phyloP scores from a whole-genome alignment of 2,113 vertebrate species.

The Entomyzon cyanotis region DNA sequence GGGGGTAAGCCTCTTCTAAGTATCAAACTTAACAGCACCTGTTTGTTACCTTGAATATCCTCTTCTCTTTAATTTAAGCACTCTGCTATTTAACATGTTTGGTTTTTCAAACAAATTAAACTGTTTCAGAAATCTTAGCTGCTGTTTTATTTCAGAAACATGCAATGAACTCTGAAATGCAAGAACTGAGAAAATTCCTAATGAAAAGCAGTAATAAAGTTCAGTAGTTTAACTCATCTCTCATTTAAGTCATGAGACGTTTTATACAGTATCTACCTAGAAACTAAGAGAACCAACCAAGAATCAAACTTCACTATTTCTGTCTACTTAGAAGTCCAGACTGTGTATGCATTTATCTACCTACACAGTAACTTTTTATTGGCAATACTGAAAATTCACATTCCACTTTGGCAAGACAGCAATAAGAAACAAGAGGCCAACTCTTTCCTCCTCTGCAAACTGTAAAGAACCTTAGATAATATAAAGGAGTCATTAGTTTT shows the following conservation, averaged over 20 bases:
- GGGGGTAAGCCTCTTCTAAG: neutral
- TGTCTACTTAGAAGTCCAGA: neutral
- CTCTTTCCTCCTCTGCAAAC: neutral
- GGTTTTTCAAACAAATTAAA: neutral
- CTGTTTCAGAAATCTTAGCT: neutral
- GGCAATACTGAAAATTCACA: neutral
- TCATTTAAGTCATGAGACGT: neutral
- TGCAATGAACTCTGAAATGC: neutral
- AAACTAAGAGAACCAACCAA: neutral
- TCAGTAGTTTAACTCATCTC: neutral
- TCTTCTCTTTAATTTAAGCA: neutral
- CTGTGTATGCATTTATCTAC: neutral
- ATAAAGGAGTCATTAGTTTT: neutral
- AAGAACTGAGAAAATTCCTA: neutral
- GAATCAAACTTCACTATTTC: neutral
- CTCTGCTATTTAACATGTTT: neutral
- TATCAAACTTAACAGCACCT: neutral
- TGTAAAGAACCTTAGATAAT: neutral
- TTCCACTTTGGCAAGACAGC: neutral
- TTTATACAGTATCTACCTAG: neutral
- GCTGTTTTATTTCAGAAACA: conserved; percentile 13
- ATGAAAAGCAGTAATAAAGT: neutral
- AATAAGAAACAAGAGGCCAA: neutral
- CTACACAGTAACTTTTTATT: neutral
- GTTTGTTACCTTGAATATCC: neutral